phyloP scores from a whole-genome alignment of 2,113 vertebrate genomes.

The Monopterus albus region DNA sequence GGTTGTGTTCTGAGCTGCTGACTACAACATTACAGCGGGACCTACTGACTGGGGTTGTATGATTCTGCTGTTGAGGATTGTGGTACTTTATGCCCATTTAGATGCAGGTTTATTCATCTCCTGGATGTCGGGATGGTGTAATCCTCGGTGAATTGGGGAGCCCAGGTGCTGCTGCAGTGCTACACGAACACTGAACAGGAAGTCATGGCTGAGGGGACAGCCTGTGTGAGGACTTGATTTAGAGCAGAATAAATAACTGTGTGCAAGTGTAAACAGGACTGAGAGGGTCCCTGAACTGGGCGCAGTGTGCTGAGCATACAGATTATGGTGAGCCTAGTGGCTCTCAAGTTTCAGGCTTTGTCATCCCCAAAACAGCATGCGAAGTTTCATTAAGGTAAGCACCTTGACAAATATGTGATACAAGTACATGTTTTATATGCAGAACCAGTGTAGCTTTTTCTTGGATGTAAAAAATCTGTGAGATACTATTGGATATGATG shows the following conservation, averaged over 20 bases:
- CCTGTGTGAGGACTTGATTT: conserved; percentile 45
- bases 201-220: conserved; percentile 34
- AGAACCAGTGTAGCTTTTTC: not conserved
- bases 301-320: conserved; percentile 70
- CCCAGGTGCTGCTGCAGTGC: conserved; percentile 66
- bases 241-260: conserved; percentile 62
- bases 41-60: conserved; percentile 15
- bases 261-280: conserved; percentile 59
- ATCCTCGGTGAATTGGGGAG: conserved; percentile 25
- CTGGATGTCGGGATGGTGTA: conserved; percentile 3
- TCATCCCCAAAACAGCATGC: conserved; percentile 36
- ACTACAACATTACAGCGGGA: conserved; percentile 27
- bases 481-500: too few species aligned
- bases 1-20: conserved; percentile 6
- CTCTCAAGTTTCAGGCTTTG: conserved; percentile 56
- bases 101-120: conserved; percentile 47
- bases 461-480: not conserved
- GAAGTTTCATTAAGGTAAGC: too few species aligned
- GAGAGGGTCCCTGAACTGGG: conserved; percentile 54
- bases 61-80: conserved; percentile 32
- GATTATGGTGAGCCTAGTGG: conserved; percentile 61
- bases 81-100: conserved; percentile 10
- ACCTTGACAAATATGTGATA: not conserved
- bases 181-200: conserved; percentile 40
- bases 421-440: not conserved